phyloP scores from a whole-genome alignment of 2,888 invertebrate species.

The Phengaris arion region DNA sequence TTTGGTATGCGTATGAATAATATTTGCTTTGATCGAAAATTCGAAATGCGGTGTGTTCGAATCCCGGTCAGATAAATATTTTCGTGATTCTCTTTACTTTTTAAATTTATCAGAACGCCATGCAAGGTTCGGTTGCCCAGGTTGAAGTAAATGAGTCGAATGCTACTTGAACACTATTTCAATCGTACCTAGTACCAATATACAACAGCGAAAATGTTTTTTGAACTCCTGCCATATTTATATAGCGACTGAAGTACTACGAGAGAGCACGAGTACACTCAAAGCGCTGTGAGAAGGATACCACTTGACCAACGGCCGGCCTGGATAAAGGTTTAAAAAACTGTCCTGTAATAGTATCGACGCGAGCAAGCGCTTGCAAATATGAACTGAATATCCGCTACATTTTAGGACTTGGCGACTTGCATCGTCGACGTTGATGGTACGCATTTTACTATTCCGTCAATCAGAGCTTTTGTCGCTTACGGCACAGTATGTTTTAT shows the following conservation, averaged over 20 bases:
- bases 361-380: background rate
- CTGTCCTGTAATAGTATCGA: slow-evolving; percentile 13
- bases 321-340: slow-evolving; percentile 2
- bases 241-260: background rate
- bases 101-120: too few species aligned
- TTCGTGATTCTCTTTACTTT: too few species aligned
- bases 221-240: slow-evolving; percentile 11
- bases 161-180: too few species aligned
- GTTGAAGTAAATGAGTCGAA: too few species aligned
- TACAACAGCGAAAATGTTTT: slow-evolving; percentile 1
- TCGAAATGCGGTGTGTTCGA: too few species aligned
- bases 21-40: too few species aligned
- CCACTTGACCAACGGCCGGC: slow-evolving; percentile 10
- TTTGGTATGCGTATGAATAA: too few species aligned
- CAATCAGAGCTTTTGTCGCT: too few species aligned
- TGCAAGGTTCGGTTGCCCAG: too few species aligned
- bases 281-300: slow-evolving; percentile 13
- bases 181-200: background rate
- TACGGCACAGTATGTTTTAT: too few species aligned
- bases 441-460: too few species aligned
- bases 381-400: background rate
- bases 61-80: too few species aligned
- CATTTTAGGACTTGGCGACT: background rate
- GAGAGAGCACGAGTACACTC: background rate
- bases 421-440: background rate